Percentiles rank a stretch among this genome's conserved stretches.
phyloP scores from a whole-genome alignment of 2,797 vertebrate genomes.

The Petrocephalus schoutedeni region DNA sequence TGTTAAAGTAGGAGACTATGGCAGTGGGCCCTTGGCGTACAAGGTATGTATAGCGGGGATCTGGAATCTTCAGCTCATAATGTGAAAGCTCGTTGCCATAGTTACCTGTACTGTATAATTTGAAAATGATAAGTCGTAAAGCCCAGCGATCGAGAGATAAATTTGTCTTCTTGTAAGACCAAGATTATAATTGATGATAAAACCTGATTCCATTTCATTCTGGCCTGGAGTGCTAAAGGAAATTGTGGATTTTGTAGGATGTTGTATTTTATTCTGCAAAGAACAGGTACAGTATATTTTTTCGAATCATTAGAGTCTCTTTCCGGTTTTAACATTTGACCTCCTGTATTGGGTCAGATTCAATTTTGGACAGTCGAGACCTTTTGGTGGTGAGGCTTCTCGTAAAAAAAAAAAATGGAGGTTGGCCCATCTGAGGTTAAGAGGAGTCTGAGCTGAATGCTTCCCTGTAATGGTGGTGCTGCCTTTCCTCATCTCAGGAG shows the following conservation, averaged over 20 bases:
- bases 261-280: no score
- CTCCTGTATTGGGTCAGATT: no score
- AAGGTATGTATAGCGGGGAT: constrained; percentile 61
- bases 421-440: background rate
- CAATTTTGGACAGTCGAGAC: no score
- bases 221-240: no score
- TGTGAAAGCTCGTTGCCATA: background rate
- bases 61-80: background rate
- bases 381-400: no score
- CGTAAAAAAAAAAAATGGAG: background rate
- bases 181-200: background rate
- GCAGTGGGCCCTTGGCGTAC: constrained; percentile 63
- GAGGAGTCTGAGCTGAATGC: background rate
- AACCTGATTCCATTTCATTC: no score
- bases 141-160: background rate
- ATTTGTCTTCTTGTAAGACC: background rate
- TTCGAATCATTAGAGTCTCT: no score
- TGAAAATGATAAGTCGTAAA: background rate
- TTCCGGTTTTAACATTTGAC: no score
- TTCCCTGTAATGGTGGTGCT: background rate
- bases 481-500: constrained; percentile 52
- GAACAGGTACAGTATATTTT: no score
- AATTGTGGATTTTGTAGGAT: no score
- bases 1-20: constrained; percentile 70
- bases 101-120: background rate